Evolutionary conservation across 2,888 invertebrate species (phyloP).

Genomic region (Enchytraeus crypticus): DNA sequence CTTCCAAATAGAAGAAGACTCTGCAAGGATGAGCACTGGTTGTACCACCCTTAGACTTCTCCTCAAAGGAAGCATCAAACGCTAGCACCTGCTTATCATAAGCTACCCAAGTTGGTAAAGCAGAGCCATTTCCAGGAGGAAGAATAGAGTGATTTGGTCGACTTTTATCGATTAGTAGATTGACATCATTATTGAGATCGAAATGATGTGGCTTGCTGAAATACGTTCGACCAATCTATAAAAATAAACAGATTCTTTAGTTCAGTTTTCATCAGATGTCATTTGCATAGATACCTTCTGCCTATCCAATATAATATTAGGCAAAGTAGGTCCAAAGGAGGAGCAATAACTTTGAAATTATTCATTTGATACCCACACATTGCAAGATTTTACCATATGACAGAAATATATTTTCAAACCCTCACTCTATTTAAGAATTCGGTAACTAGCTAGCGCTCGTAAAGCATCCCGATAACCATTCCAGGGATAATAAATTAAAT

Average conservation of each 20-base stretch:
- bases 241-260: not conserved
- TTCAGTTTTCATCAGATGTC: no score
- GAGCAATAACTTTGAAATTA: no score
- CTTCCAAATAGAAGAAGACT: conserved; percentile 78
- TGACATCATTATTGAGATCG: conserved; percentile 51
- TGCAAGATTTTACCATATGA: no score
- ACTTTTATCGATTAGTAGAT: conserved; percentile 51
- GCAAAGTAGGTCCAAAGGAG: no score
- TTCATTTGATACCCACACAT: no score
- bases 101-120: conserved; percentile 74
- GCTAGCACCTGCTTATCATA: conserved; percentile 70
- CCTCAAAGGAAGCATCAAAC: conserved; percentile 72
- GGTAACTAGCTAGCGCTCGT: no score
- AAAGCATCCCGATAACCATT: no score
- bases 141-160: conserved; percentile 62
- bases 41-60: conserved; percentile 63
- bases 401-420: no score
- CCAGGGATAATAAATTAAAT: no score
- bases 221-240: conserved; percentile 58
- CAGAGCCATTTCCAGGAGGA: conserved; percentile 65
- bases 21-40: conserved; percentile 54
- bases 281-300: no score
- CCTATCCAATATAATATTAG: no score
- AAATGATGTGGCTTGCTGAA: conserved; percentile 60
- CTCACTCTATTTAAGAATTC: no score